These are phyloP conservation scores for Chloroceryle amazona DNA, from an alignment of 2,797 vertebrate species.

Conservation along the genomic window DNA sequence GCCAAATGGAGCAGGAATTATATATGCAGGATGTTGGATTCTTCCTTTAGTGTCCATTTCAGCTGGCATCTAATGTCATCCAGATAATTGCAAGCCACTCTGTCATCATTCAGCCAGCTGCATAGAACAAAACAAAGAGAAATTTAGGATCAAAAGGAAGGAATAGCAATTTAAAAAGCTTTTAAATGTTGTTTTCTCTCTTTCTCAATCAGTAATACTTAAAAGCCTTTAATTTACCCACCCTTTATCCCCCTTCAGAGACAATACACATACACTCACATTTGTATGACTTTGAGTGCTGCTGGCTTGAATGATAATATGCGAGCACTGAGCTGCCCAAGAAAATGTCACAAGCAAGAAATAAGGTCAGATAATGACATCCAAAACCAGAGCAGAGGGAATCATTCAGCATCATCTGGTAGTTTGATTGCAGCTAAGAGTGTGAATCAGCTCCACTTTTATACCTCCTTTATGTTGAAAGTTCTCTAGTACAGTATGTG, in stretches of 20 bases:
- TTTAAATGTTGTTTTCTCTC: constrained; percentile 84
- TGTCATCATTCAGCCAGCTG: constrained; percentile 82
- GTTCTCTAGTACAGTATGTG: constrained; percentile 21
- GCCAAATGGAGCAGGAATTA: constrained; percentile 80
- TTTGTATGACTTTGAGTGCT: constrained; percentile 59
- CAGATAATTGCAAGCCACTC: constrained; percentile 80
- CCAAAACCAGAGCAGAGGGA: constrained; percentile 57
- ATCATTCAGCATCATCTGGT: constrained; percentile 53
- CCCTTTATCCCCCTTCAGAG: background rate
- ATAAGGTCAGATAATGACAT: constrained; percentile 71
- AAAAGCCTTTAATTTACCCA: constrained; percentile 78
- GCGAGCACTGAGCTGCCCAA: constrained; percentile 50
- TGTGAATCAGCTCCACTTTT: constrained; percentile 50
- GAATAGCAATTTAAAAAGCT: constrained; percentile 81
- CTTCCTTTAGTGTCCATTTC: constrained; percentile 85
- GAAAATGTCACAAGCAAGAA: constrained; percentile 70
- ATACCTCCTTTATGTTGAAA: constrained; percentile 38
- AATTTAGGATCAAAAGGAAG: constrained; percentile 78
- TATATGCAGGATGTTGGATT: constrained; percentile 74
- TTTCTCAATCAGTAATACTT: constrained; percentile 81
- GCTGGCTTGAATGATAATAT: constrained; percentile 59
- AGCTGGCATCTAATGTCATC: constrained; percentile 80
- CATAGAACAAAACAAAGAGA: constrained; percentile 81
- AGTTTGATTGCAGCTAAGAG: constrained; percentile 58
- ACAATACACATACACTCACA: background rate